A percentile compares a stretch with the other conserved stretches of the same genome.
Conservation (phyloP, 2,888 invertebrate species). For the Dynastes grantii region DNA sequence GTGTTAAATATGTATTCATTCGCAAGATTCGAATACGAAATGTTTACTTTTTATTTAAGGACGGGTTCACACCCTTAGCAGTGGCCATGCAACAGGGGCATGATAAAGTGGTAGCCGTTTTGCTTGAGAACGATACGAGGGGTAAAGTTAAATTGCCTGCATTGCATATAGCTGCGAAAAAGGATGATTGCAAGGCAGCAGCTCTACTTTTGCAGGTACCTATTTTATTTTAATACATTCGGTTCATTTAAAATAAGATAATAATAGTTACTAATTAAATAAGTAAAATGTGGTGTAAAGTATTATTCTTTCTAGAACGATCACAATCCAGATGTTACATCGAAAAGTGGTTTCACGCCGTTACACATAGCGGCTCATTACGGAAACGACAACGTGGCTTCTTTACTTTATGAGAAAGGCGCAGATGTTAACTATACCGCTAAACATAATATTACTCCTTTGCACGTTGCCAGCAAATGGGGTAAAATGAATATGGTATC, state of each 20-base stretch:
- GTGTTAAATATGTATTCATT: conserved; percentile 43
- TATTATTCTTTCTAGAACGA: conserved; percentile 78
- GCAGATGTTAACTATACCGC: conserved; percentile 97
- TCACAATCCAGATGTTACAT: conserved; percentile 96
- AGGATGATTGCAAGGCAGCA: conserved; percentile 98
- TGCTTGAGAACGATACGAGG: conserved; percentile 95
- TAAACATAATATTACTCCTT: conserved; percentile 97
- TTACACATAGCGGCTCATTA: conserved; percentile 99
- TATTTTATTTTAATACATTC: neutral
- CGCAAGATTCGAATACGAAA: conserved; percentile 14
- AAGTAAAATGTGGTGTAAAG: too few species aligned
- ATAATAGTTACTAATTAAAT: neutral
- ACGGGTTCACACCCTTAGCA: conserved; percentile 98
- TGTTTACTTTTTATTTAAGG: conserved; percentile 72
- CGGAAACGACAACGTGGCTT: conserved; percentile 95
- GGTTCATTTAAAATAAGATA: too few species aligned
- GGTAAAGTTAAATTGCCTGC: conserved; percentile 97
- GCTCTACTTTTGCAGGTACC: conserved; percentile 87
- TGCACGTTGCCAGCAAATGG: conserved; percentile 99
- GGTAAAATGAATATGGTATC: conserved; percentile 95
- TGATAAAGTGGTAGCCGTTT: conserved; percentile 96
- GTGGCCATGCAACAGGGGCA: conserved; percentile 99
- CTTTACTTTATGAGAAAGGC: conserved; percentile 88
- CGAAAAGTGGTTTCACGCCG: conserved; percentile 98
- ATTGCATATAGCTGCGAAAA: conserved; percentile 98